Evolutionary conservation across 2,797 vertebrate species (phyloP), one percentile per base, ranked within the genome.

Genomic region (Chiloscyllium punctatum): DNA sequence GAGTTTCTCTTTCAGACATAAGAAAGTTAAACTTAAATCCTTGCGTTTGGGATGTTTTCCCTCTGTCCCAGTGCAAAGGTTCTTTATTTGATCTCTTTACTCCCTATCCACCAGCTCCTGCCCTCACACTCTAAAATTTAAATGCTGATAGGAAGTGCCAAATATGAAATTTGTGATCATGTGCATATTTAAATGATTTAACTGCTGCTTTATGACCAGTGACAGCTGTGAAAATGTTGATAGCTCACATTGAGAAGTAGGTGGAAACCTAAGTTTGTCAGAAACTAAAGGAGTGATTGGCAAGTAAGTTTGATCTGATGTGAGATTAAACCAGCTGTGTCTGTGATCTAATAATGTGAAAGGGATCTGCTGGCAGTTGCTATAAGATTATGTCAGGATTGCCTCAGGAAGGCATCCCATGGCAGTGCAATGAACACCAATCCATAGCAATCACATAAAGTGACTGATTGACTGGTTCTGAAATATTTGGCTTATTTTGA

Each of bases 221-320:
- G 94, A 66, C 96, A 98, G 98, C 91, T 97, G 97, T 95, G 98
- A 97, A 96, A 96, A 96, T 96, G 95, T 97, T 96, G 97, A 97
- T 57, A 96, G 94, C 95, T 96, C 96, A 95, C 96, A 69, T 96
- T 97, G 96, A 96, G 97, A 97, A 96, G 97, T 97, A 33, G 96
- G 95, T 48, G 96, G 96, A 95, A 96, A 84, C 95, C 96, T 96
- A 84, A 97, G 96, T 95, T 97, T 97, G 2, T 94, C 96, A 0
- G 97, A 97, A 96, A 97, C 97, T 51, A 97, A 95, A 95, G 72
- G 95, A 0, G 97, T 97, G 62, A 97, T 98, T 96, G 97, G 96
- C 96, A 97, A 95, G 98, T 98, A 96, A 97, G 97, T 97, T 18
- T 77, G 0, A 74, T 94, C 69, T 16, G 1, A 42, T 71, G n/a